Conservation (phyloP, 1,140 invertebrate species). For the Pomacea maculata region DNA sequence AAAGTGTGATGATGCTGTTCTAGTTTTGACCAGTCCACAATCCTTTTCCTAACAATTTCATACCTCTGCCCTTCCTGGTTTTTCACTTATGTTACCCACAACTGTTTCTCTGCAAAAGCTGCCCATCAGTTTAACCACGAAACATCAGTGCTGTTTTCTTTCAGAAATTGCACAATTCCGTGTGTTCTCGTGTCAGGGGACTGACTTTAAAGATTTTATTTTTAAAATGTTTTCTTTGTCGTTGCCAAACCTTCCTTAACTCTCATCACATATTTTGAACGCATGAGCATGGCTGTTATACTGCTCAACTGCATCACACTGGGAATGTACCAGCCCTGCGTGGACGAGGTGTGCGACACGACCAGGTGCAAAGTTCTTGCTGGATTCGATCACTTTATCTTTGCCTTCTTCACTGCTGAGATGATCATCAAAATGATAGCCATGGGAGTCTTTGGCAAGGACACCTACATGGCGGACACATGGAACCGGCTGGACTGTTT, state of each 20-base stretch:
- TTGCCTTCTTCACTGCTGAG: slow-evolving; percentile 91
- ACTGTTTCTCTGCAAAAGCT: not conserved
- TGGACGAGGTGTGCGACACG: slow-evolving; percentile 83
- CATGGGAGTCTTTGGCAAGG: slow-evolving; percentile 96
- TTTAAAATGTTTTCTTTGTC: not conserved
- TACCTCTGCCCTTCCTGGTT: not conserved
- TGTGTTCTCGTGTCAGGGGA: too few species aligned
- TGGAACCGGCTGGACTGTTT: slow-evolving; percentile 99
- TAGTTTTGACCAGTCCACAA: too few species aligned
- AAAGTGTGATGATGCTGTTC: too few species aligned
- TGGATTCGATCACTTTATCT: slow-evolving; percentile 98
- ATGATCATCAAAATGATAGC: slow-evolving; percentile 97
- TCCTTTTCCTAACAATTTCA: too few species aligned
- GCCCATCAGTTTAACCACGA: not conserved
- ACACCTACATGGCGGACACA: slow-evolving; percentile 95
- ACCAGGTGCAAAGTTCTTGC: slow-evolving; percentile 93
- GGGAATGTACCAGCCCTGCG: slow-evolving; percentile 98
- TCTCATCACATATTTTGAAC: slow-evolving; percentile 93
- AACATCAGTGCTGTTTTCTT: too few species aligned
- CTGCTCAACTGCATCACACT: slow-evolving; percentile 98
- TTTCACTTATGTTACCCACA: not conserved
- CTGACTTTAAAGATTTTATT: too few species aligned
- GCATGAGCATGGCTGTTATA: slow-evolving; percentile 97
- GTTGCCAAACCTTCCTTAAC: slow-evolving; percentile 48
- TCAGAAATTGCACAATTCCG: too few species aligned